phyloP scores from a whole-genome alignment of 2,113 vertebrate species.

The Triplophysa rosa region DNA sequence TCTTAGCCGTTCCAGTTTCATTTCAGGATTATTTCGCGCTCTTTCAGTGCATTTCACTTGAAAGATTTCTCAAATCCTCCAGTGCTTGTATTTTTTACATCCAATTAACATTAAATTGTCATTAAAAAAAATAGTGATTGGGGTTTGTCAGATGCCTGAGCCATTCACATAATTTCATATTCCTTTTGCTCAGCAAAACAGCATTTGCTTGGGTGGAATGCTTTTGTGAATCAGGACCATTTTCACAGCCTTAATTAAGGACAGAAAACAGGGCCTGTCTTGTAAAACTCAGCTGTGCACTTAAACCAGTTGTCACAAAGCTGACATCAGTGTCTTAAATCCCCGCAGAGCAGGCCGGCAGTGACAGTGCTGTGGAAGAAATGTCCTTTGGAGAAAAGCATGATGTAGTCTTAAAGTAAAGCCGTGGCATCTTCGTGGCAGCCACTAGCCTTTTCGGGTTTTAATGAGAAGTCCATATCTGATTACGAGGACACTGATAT shows the following conservation, averaged over 20 bases:
- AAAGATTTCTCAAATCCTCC: conserved; percentile 30
- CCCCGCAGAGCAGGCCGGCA: conserved; percentile 21
- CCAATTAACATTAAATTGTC: conserved; percentile 40
- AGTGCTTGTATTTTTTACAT: conserved; percentile 30
- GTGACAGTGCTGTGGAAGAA: conserved; percentile 36
- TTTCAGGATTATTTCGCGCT: conserved; percentile 20
- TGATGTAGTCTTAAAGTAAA: conserved; percentile 46
- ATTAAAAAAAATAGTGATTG: conserved; percentile 39
- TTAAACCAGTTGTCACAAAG: conserved; percentile 41
- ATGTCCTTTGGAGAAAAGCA: conserved; percentile 43
- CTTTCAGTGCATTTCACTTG: conserved; percentile 19
- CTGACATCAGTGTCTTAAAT: conserved; percentile 41
- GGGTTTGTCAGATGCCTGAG: conserved; percentile 27
- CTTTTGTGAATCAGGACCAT: conserved; percentile 40
- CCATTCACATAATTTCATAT: conserved; percentile 32
- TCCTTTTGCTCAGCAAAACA: conserved; percentile 41
- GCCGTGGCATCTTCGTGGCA: conserved; percentile 41
- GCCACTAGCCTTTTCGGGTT: conserved; percentile 27
- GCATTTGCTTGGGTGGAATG: conserved; percentile 29
- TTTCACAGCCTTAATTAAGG: conserved; percentile 38
- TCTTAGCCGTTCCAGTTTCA: conserved; percentile 24
- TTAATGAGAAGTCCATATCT: conserved; percentile 56
- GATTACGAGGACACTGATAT: conserved; percentile 51
- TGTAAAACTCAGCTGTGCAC: conserved; percentile 36
- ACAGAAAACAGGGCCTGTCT: conserved; percentile 37